Evolutionary conservation across 2,113 vertebrate species (phyloP), one percentile per base, ranked within the genome.

Genomic region (Tetrao urogallus): DNA sequence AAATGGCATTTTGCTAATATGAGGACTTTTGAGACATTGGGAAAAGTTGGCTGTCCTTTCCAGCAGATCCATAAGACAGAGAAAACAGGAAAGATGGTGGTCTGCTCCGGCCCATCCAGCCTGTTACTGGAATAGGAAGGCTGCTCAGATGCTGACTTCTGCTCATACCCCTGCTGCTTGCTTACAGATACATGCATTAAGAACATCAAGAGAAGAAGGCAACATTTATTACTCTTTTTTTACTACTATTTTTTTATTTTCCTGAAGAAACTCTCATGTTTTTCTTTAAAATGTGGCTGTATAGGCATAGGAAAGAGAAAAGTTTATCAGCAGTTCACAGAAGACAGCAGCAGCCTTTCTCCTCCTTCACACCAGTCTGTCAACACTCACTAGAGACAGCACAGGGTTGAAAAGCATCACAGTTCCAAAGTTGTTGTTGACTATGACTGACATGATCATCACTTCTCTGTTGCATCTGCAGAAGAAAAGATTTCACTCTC

Each of bases 171-270:
- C 15, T 5, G 1, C 32, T 92, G 40, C 38, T 81, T 19, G 25
- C 48, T 76, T 22, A 48, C 11, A 76, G 24, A 36, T 16, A 4
- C 28, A 6, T 63, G 10, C 47, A 16, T 54, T 50, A 77, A 47
- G 32, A 76, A 63, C 45, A 80, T 6, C 5, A 66, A 71, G 42
- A 86, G 80, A 48, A 50, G 17, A 90, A 71, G 5, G 4, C 19
- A 74, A 36, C 0, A 0, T 0, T 16, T 40, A 3, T 86, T 2
- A 25, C 43, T 38, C 10, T 18, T 4, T 12, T 3, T 14, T 36
- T 43, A 3, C 14, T 38, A 22, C 9, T 36, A 4, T 58, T 14
- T 20, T 18, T 8, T 67, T 19, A 10, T 19, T 45, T 16, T 56
- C 30, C 16, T 4, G 4, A 73, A 58, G 36, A 86, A 78, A 71